A percentile compares a stretch with the other conserved stretches of the same genome.
These are phyloP conservation scores for Xanthia togata DNA, from an alignment of 2,888 invertebrate genomes.

Conservation along the genomic window DNA sequence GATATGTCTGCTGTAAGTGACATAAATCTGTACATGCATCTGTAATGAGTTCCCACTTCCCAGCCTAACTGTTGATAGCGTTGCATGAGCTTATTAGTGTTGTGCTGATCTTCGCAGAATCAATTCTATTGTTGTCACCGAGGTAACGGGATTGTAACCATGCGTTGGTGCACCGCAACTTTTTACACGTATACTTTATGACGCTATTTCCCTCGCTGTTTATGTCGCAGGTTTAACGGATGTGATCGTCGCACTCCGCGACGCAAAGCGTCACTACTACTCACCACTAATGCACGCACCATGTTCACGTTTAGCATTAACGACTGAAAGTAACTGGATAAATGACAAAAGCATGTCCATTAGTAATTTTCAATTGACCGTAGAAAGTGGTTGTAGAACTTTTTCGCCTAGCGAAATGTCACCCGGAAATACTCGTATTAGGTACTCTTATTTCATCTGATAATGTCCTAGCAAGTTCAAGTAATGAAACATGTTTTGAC, in stretches of 20 bases:
- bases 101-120: slow-evolving; percentile 56
- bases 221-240: slow-evolving; percentile 66
- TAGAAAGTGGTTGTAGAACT: slow-evolving; percentile 66
- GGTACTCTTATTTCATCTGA: slow-evolving; percentile 45
- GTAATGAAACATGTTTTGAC: slow-evolving; percentile 38
- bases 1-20: slow-evolving; percentile 57
- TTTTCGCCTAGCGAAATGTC: slow-evolving; percentile 61
- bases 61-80: slow-evolving; percentile 51
- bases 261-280: slow-evolving; percentile 62
- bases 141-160: slow-evolving; percentile 66
- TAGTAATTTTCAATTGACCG: slow-evolving; percentile 64
- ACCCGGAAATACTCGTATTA: slow-evolving; percentile 58
- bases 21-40: slow-evolving; percentile 63
- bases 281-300: slow-evolving; percentile 72
- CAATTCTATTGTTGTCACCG: slow-evolving; percentile 66
- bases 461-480: slow-evolving; percentile 5
- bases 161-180: slow-evolving; percentile 62
- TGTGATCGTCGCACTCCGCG: slow-evolving; percentile 60
- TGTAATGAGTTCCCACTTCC: slow-evolving; percentile 53
- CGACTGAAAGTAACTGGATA: slow-evolving; percentile 65
- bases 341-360: slow-evolving; percentile 74
- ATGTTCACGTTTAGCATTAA: slow-evolving; percentile 68
- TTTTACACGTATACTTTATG: slow-evolving; percentile 66
- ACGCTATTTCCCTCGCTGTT: slow-evolving; percentile 62
- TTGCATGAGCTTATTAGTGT: slow-evolving; percentile 53